Percentiles rank a stretch among this genome's conserved stretches.
phyloP scores from a whole-genome alignment of 2,113 vertebrate species.

The Pomatorhinus ruficollis region DNA sequence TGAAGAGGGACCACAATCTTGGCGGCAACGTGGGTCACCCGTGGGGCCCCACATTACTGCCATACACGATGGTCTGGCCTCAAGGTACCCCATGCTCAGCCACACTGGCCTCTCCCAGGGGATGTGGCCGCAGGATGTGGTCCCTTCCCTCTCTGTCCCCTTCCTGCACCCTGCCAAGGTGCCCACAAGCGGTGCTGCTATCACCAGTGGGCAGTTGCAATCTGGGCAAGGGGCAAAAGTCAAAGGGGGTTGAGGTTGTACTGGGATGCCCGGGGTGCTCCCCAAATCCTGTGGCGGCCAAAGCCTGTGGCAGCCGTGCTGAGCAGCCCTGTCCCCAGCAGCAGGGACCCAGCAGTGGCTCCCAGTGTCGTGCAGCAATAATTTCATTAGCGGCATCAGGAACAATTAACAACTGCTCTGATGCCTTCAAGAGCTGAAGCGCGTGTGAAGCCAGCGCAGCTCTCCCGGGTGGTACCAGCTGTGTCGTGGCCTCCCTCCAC shows the following conservation, averaged over 20 bases:
- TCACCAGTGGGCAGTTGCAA: not conserved
- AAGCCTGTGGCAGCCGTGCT: fast-evolving
- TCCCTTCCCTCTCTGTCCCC: not conserved
- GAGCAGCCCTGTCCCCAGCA: not conserved
- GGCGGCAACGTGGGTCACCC: fast-evolving
- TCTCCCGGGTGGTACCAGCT: not conserved
- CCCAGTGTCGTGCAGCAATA: constrained; percentile 40
- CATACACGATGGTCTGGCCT: no score
- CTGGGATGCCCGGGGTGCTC: fast-evolving
- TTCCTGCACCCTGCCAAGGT: not conserved
- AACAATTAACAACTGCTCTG: constrained; percentile 76
- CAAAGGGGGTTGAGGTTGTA: not conserved
- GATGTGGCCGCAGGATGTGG: fast-evolving
- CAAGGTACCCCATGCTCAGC: not conserved
- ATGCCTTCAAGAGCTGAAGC: constrained; percentile 60
- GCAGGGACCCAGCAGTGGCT: not conserved
- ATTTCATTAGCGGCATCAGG: constrained; percentile 74
- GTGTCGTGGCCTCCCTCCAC: not conserved
- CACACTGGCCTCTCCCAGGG: not conserved
- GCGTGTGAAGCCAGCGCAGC: not conserved
- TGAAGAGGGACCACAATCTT: not conserved
- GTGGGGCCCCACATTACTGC: not conserved
- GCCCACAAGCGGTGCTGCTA: not conserved
- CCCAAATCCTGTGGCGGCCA: not conserved
- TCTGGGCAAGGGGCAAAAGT: not conserved